A percentile compares a stretch with the other conserved stretches of the same genome.
These are phyloP conservation scores for Arctia plantaginis DNA, from an alignment of 2,888 invertebrate species.

Conservation along the genomic window DNA sequence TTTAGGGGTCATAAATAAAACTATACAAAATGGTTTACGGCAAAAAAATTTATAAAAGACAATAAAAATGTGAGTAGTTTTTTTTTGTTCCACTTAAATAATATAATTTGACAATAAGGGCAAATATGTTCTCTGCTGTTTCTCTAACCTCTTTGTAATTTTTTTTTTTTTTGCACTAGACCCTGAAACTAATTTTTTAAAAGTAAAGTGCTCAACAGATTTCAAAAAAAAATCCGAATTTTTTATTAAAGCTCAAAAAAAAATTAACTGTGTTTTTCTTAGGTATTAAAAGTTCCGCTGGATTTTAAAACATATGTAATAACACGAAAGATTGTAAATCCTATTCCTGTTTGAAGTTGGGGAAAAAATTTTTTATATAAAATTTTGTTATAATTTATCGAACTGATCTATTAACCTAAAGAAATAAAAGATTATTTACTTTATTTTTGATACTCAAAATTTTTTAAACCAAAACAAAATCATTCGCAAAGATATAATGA, in stretches of 20 bases:
- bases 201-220: background rate
- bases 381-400: background rate
- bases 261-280: too few relatives aligned
- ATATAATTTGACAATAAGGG: constrained; percentile 30
- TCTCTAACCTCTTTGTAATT: constrained; percentile 13
- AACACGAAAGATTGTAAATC: too few relatives aligned
- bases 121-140: constrained; percentile 42
- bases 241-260: background rate
- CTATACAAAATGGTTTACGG: background rate
- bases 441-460: background rate
- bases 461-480: too few relatives aligned
- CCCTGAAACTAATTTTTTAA: background rate
- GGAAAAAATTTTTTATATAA: too few relatives aligned
- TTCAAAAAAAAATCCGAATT: background rate
- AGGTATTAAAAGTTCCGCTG: too few relatives aligned
- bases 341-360: too few relatives aligned
- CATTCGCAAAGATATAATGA: too few relatives aligned
- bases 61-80: constrained; percentile 18
- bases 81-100: constrained; percentile 10
- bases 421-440: background rate
- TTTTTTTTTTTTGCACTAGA: background rate
- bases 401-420: background rate
- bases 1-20: too few relatives aligned
- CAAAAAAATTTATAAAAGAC: background rate
- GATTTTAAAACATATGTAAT: too few relatives aligned